A percentile compares a stretch with the other conserved stretches of the same genome.
phyloP scores from a whole-genome alignment of 2,888 invertebrate species.

The Ennomos erosarius region DNA sequence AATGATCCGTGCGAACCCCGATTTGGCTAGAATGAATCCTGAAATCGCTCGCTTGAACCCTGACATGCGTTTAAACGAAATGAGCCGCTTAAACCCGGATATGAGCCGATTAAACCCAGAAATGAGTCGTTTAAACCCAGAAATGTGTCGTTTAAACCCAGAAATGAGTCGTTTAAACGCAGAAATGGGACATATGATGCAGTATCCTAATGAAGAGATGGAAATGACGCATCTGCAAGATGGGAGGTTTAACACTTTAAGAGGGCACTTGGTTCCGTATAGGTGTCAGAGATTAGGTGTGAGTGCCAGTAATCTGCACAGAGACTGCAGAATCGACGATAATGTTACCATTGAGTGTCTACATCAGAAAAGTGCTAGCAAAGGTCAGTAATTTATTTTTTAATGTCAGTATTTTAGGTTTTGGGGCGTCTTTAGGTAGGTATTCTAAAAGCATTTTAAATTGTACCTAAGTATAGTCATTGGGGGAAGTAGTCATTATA shows the following conservation, averaged over 20 bases:
- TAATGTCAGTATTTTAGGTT: neutral
- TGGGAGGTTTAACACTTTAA: conserved; percentile 68
- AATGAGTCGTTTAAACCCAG: conserved; percentile 47
- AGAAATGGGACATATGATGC: conserved; percentile 62
- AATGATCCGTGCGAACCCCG: conserved; percentile 45
- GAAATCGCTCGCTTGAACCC: conserved; percentile 44
- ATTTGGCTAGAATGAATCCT: conserved; percentile 51
- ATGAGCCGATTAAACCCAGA: conserved; percentile 51
- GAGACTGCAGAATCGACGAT: conserved; percentile 70
- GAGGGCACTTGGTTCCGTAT: conserved; percentile 77
- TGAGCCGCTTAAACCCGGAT: conserved; percentile 42
- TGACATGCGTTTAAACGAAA: no score
- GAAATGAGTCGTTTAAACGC: conserved; percentile 54
- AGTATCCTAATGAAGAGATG: conserved; percentile 50
- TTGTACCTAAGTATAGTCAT: no score
- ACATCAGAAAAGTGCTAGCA: conserved; percentile 73
- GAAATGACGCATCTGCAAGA: conserved; percentile 52
- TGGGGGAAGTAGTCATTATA: no score
- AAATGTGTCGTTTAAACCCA: conserved; percentile 41
- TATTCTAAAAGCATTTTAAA: no score
- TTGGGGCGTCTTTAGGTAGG: no score
- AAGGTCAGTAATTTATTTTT: conserved; percentile 56
- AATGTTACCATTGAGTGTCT: conserved; percentile 66
- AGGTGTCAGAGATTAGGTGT: conserved; percentile 70
- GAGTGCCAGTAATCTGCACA: conserved; percentile 71